Evolutionary conservation across 35 echinoderm and acorn worm genomes (phyloP), one percentile per base, ranked within the genome.

Genomic region (Ophiothrix spiculata): DNA sequence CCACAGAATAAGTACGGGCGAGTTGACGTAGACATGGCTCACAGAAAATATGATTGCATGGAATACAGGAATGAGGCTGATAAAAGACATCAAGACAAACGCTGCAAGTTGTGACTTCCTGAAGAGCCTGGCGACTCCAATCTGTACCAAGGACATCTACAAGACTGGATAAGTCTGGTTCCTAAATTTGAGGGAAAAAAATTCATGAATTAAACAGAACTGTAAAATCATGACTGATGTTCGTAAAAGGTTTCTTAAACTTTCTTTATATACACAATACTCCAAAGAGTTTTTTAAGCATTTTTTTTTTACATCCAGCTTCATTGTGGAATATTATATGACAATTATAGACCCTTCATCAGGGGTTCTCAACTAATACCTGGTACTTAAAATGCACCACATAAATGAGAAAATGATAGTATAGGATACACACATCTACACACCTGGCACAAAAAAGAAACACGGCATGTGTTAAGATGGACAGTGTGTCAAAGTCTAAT

Each of bases 1-100:
- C 73, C 1, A 86, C 40, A 0, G 81, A 81, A 21, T 32, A 15
- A 56, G 80, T 46, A 36, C 74, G 79, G 39, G 90, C 87, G 46
- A 97, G 46, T 83, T 89, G 90, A 33, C 90, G 90, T 37, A 92
- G 79, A 54, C 94, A 97, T 15, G 91, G 90, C 77, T 97, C 94
- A 76, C 94, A 97, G 90, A 97, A 97, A 39, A 96, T 78, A 56
- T 92, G 94, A 33, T 85, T 80, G 39, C 90, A 97, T 1, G 94
- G 90, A 19, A 77, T 77, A 73, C 90, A 97, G 21, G 60, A 39
- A 35, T 91, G 78, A 32, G 94, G 90, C 29, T 97, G 80, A 39
- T 81, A 92, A 78, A 86, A 97, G 38, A 97, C 38, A 74, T 97
- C 94, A 54, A 97, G 74, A 74, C 90, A 92, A 12, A 97, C 90